Conservation (phyloP, 2,113 vertebrate species). For the Poeciliopsis retropinna region DNA sequence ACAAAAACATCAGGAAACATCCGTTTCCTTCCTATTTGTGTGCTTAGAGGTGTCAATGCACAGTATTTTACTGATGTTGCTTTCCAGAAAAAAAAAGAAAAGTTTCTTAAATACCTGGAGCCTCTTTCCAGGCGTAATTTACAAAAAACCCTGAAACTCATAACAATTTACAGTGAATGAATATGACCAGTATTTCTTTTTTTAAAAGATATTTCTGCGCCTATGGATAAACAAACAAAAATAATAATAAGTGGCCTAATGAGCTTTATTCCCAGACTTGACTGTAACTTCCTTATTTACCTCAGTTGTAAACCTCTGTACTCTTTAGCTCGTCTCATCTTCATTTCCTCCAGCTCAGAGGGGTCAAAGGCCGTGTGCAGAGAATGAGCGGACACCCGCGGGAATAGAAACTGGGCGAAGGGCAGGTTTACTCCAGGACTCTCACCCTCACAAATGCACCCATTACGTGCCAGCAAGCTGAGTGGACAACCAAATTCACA, state of each 20-base stretch:
- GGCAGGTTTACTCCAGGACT: slow-evolving; percentile 76
- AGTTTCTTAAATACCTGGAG: neutral
- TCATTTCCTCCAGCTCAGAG: slow-evolving; percentile 78
- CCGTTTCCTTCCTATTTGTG: too few species aligned
- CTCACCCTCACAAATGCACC: slow-evolving; percentile 84
- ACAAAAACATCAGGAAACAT: too few species aligned
- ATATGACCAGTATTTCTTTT: neutral
- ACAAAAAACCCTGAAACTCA: neutral
- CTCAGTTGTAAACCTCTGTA: slow-evolving; percentile 83
- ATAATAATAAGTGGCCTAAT: neutral
- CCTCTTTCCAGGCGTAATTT: neutral
- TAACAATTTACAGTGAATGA: neutral
- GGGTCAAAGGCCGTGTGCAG: slow-evolving; percentile 80
- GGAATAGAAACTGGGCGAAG: slow-evolving; percentile 81
- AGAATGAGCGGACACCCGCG: slow-evolving; percentile 76
- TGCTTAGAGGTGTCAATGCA: too few species aligned
- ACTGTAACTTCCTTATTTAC: slow-evolving; percentile 59
- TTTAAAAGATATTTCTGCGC: neutral
- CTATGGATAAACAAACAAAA: neutral
- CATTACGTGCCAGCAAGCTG: slow-evolving; percentile 86
- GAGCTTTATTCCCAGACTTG: neutral
- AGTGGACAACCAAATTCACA: neutral
- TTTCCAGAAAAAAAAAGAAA: too few species aligned
- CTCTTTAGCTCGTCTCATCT: slow-evolving; percentile 81
- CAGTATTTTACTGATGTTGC: too few species aligned